Conservation (phyloP, 2,797 vertebrate genomes). For the Sebastes melanostomus region DNA sequence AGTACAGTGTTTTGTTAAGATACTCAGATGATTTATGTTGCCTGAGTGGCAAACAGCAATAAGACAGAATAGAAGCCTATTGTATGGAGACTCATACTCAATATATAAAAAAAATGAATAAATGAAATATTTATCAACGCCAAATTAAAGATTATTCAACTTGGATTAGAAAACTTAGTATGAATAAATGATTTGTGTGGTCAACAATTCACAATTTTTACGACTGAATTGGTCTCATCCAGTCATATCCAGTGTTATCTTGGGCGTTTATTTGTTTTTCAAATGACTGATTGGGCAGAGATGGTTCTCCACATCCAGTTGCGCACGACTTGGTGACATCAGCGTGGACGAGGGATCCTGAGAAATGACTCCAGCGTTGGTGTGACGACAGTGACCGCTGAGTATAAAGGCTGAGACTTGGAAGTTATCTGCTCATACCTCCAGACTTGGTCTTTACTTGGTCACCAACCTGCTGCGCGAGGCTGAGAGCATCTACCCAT, state of each 20-base stretch:
- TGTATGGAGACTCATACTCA: neutral
- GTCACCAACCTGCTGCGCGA: conserved; percentile 60
- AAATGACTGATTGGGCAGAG: conserved; percentile 38
- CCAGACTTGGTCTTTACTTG: conserved; percentile 68
- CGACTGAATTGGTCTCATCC: conserved; percentile 5
- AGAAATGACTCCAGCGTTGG: conserved; percentile 70
- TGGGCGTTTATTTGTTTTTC: conserved; percentile 22
- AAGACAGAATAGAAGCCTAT: neutral
- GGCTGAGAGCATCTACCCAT: conserved; percentile 32
- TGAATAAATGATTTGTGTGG: too few relatives aligned
- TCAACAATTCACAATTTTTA: neutral
- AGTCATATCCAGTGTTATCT: neutral
- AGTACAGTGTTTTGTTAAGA: too few relatives aligned
- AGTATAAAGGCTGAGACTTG: conserved; percentile 76
- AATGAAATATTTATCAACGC: neutral
- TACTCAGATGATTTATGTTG: neutral
- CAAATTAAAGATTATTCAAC: neutral
- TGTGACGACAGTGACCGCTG: conserved; percentile 74
- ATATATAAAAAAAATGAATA: neutral
- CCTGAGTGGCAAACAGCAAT: neutral
- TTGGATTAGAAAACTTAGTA: too few relatives aligned
- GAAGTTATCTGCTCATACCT: conserved; percentile 71
- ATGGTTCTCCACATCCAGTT: conserved; percentile 42
- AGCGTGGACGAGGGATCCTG: conserved; percentile 69
- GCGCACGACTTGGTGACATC: conserved; percentile 80